Base-by-base conservation (phyloP, 2,888 invertebrate species). In the Tipula helvola region DNA sequence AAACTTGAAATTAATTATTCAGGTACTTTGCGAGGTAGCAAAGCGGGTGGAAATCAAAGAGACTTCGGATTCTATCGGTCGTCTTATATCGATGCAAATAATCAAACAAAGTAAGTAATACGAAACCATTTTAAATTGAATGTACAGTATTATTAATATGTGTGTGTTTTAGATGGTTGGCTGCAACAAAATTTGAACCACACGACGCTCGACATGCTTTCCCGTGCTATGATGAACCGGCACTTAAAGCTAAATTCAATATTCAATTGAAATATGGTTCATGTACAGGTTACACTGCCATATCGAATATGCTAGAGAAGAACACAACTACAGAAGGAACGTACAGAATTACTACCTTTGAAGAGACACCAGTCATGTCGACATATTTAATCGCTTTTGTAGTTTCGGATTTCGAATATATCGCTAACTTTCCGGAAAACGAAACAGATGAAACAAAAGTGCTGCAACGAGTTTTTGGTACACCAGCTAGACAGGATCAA, bases 301-400 rank as follows among this genome's bases (percentile, higher is more conserved):
- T 91, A 44, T 90, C 91, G 16, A 91, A 91, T 85, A 91, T 96
- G 96, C 90, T 90, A 0, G 88, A 16, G 2, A 18, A 52, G 36
- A 36, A 28, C 0, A n/a, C 44, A 44, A 44, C 10, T 10, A 44
- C 10, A 0, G 39, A 39, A 39, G 44, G 44, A 12, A 12, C 7
- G 10, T 44, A 86, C 39, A 89, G 89, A 3, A 87, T 87, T 2
- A 91, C 92, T 0, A 88, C 87, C 0, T 91, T 91, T 86, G 4
- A 92, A 87, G 92, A 92, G 83, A 93, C 94, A 0, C 90, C 92
- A 0, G 91, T 92, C 16, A 96, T 97, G 96, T 94, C 96, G 5
- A 93, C 96, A 0, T 97, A 98, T 89, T 92, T 97, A 13, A 92
- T 97, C 2, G 97, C 97, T 0, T 96, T 96, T 90, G 93, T 96